phyloP scores from a whole-genome alignment of 2,797 vertebrate species.

The Protonibea diacanthus region DNA sequence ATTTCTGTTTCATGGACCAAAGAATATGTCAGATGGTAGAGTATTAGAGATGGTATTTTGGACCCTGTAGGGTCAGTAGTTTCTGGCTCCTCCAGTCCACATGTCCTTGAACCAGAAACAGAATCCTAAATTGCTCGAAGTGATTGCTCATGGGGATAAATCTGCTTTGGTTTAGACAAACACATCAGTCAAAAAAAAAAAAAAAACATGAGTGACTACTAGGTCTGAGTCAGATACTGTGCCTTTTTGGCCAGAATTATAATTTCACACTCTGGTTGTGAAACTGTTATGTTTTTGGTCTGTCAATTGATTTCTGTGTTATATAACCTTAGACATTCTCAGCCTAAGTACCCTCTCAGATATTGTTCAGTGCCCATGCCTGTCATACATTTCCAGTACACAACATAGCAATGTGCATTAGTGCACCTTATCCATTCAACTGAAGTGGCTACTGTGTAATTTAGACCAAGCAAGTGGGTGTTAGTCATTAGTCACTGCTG shows the following conservation, averaged over 20 bases:
- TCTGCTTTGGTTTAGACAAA: neutral
- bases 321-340: slow-evolving; percentile 33
- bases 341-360: slow-evolving; percentile 24
- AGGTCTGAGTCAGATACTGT: neutral
- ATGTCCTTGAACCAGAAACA: slow-evolving; percentile 12
- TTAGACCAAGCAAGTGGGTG: slow-evolving; percentile 72
- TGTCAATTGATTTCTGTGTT: slow-evolving; percentile 42
- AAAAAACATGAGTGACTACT: neutral
- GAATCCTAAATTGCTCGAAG: neutral
- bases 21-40: neutral
- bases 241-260: slow-evolving; percentile 18
- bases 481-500: slow-evolving; percentile 79
- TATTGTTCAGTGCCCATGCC: slow-evolving; percentile 28
- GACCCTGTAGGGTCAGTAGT: neutral
- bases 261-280: neutral
- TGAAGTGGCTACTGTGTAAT: slow-evolving; percentile 73
- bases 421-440: slow-evolving; percentile 54
- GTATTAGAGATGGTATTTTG: too few relatives aligned
- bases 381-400: slow-evolving; percentile 40
- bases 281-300: slow-evolving; percentile 9
- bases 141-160: neutral
- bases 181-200: neutral
- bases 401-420: slow-evolving; percentile 61
- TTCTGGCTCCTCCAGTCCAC: neutral
- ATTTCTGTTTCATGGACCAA: neutral